Evolutionary conservation across 2,797 vertebrate genomes (phyloP), one percentile per base, ranked within the genome.

Genomic region (Sus cebifrons): DNA sequence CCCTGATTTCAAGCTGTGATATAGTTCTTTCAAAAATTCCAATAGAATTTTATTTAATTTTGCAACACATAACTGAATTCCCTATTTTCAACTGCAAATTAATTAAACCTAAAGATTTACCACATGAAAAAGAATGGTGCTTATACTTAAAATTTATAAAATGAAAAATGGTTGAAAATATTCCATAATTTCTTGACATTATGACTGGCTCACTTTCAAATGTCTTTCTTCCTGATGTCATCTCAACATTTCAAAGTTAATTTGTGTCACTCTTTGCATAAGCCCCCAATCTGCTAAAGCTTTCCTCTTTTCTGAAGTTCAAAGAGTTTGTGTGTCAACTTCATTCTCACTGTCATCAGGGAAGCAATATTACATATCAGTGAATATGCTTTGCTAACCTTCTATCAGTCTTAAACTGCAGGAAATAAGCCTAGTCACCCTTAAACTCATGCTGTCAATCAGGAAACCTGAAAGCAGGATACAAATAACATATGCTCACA

Each of bases 361-460:
- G 2, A 98, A 98, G 89, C 17, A 94, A 92, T 84, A 94, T 64
- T 96, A 92, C 81, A 92, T 89, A 97, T 84, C 87, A 97, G 29
- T 70, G 29, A 95, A 85, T 32, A 89, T 94, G 36, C 17, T 97
- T 97, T 98, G 81, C 71, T 96, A 87, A 97, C 29, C 54, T 74
- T 32, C 15, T 93, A 18, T 96, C 91, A 96, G 5, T 97, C 79
- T 97, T 82, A 64, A 97, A 92, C n/a, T 54, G 25, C 32, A 95
- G 96, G 67, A 97, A 98, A 97, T 96, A 96, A 97, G 78, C 49
- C 94, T 62, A 93, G 16, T 97, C 83, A 96, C 25, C 32, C 96
- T 96, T 93, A 97, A 98, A 97, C 10, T 84, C 81, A 95, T 96
- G 85, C 67, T 98, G 89, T 93, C 93, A 97, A 81, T 96, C 96